phyloP scores from a whole-genome alignment of 2,888 invertebrate species.

The Volucella zonaria region DNA sequence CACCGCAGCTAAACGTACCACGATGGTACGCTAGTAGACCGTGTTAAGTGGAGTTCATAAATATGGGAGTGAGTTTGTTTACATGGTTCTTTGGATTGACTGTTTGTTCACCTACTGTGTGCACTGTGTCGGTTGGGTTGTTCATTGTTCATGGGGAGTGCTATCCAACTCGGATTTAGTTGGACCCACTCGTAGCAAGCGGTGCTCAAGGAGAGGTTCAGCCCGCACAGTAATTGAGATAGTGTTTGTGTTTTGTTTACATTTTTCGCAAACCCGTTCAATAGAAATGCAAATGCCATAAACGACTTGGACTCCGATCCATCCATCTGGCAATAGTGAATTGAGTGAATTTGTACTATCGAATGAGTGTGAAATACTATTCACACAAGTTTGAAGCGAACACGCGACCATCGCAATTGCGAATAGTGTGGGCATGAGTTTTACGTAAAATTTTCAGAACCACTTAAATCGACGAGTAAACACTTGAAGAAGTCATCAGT shows the following conservation, averaged over 20 bases:
- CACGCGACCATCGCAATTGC: not conserved
- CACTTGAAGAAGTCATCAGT: too few relatives aligned
- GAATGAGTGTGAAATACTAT: too few relatives aligned
- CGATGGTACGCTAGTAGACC: too few relatives aligned
- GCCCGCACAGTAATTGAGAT: constrained; percentile 52
- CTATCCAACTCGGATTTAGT: constrained; percentile 18
- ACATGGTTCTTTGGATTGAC: constrained; percentile 23
- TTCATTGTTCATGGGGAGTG: constrained; percentile 12
- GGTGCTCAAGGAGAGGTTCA: constrained; percentile 49
- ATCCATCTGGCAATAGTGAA: constrained; percentile 1
- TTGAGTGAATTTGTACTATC: constrained; percentile 6
- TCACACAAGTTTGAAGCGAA: not conserved
- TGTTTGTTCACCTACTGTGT: constrained; percentile 3
- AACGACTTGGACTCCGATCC: constrained; percentile 1
- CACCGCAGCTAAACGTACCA: not conserved
- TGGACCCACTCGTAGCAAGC: not conserved
- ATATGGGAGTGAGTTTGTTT: constrained; percentile 46
- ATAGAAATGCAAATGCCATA: not conserved
- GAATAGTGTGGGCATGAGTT: not conserved
- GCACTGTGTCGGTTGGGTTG: not conserved
- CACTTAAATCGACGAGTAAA: too few relatives aligned
- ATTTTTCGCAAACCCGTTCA: constrained; percentile 51
- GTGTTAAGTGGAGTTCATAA: constrained; percentile 22
- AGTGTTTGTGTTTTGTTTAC: constrained; percentile 63
- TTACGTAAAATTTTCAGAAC: not conserved